Percentiles rank a stretch among this genome's conserved stretches.
phyloP scores from a whole-genome alignment of 2,113 vertebrate species.

The Probosciger aterrimus region DNA sequence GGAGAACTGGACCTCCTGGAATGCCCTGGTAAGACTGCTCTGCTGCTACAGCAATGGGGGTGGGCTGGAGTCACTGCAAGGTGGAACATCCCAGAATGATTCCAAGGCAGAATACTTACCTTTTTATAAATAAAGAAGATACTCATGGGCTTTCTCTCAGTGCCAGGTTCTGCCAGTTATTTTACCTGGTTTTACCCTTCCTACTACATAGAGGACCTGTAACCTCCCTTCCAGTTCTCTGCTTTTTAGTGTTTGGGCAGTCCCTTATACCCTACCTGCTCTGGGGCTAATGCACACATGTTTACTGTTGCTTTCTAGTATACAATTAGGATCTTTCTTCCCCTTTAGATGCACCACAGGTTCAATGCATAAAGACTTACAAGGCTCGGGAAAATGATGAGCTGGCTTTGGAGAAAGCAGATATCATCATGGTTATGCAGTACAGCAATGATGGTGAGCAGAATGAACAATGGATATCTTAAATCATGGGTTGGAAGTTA shows the following conservation, averaged over 20 bases:
- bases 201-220: neutral
- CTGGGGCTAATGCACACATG: neutral
- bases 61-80: neutral
- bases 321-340: neutral
- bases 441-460: slow-evolving; percentile 88
- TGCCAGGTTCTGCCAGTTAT: neutral
- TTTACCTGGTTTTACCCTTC: neutral
- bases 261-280: neutral
- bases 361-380: slow-evolving; percentile 89
- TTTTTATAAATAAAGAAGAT: neutral
- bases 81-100: neutral
- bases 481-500: neutral
- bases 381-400: slow-evolving; percentile 92
- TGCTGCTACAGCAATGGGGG: neutral
- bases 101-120: neutral
- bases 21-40: slow-evolving; percentile 67
- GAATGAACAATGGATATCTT: neutral
- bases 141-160: neutral
- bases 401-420: slow-evolving; percentile 91
- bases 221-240: neutral
- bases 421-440: slow-evolving; percentile 88
- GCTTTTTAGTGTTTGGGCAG: neutral
- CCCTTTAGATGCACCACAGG: slow-evolving; percentile 82
- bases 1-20: slow-evolving; percentile 74
- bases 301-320: neutral